phyloP scores from a whole-genome alignment of 2,113 vertebrate species.

The Periophthalmus modestus region DNA sequence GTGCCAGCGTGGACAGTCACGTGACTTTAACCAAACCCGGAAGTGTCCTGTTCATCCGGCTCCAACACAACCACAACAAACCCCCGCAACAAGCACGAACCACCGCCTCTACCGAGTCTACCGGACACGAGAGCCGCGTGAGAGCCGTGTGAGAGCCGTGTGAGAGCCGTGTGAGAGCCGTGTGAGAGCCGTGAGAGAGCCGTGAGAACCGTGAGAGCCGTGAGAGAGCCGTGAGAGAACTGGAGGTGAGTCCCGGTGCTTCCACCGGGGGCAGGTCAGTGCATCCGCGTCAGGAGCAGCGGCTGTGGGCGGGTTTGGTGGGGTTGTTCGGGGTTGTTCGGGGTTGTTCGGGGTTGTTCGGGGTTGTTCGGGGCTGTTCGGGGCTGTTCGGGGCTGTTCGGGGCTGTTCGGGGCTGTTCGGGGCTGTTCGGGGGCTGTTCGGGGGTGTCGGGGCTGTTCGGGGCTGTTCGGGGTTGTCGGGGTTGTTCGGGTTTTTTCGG shows the following conservation, averaged over 20 bases:
- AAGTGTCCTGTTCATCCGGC: conserved; percentile 6
- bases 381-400: too few species aligned
- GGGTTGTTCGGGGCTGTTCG: neutral
- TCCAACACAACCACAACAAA: neutral
- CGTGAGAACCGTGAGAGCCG: too few species aligned
- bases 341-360: neutral
- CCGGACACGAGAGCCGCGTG: too few species aligned
- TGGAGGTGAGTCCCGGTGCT: neutral
- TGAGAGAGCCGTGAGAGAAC: neutral
- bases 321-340: too few species aligned
- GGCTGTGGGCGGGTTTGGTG: neutral
- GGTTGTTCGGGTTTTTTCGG: too few species aligned
- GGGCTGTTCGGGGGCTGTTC: too few species aligned
- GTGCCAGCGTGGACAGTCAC: conserved; percentile 10
- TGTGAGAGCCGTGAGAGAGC: neutral
- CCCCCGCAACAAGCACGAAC: neutral
- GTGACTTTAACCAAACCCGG: conserved; percentile 5
- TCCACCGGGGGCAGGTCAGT: neutral
- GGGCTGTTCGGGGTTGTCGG: neutral
- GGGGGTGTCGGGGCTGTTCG: too few species aligned
- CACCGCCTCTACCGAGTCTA: neutral
- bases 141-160: too few species aligned
- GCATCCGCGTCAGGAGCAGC: neutral
- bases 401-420: neutral
- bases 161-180: neutral